These are phyloP conservation scores for Xiphydria camelus DNA, from an alignment of 2,888 invertebrate genomes.

Conservation along the genomic window DNA sequence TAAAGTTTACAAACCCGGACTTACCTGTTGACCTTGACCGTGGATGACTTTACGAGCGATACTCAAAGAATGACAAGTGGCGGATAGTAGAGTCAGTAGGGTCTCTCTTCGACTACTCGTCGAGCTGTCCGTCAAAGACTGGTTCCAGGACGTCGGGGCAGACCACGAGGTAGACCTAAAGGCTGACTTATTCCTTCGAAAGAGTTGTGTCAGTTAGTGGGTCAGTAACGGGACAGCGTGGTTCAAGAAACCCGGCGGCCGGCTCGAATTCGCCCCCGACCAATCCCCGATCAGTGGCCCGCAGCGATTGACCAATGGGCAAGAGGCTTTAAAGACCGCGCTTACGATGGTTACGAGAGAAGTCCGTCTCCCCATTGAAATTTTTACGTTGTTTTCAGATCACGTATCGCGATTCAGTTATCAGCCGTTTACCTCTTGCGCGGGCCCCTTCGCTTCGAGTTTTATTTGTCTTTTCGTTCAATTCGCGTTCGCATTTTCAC, in stretches of 20 bases:
- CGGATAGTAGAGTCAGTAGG: no score
- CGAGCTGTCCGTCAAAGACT: constrained; percentile 37
- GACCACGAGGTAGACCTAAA: constrained; percentile 21
- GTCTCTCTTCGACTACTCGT: constrained; percentile 13
- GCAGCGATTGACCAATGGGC: background rate
- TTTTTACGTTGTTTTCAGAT: no score
- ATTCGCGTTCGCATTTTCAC: no score
- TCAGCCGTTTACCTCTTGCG: no score
- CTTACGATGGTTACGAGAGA: no score
- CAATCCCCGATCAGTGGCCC: constrained; percentile 11
- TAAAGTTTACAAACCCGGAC: no score
- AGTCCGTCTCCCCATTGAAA: no score
- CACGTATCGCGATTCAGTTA: no score
- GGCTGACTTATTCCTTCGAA: constrained; percentile 37
- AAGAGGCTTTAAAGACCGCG: no score
- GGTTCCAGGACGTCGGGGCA: constrained; percentile 22
- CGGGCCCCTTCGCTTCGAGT: no score
- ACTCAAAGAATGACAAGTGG: background rate
- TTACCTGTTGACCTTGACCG: background rate
- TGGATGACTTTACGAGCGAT: background rate
- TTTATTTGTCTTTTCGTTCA: no score
- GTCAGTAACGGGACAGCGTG: constrained; percentile 54
- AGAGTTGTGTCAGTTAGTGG: constrained; percentile 52
- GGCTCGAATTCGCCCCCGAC: constrained; percentile 5
- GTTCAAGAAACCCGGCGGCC: constrained; percentile 50